Evolutionary conservation across 2,888 invertebrate species (phyloP).

Genomic region (Agrochola circellaris): DNA sequence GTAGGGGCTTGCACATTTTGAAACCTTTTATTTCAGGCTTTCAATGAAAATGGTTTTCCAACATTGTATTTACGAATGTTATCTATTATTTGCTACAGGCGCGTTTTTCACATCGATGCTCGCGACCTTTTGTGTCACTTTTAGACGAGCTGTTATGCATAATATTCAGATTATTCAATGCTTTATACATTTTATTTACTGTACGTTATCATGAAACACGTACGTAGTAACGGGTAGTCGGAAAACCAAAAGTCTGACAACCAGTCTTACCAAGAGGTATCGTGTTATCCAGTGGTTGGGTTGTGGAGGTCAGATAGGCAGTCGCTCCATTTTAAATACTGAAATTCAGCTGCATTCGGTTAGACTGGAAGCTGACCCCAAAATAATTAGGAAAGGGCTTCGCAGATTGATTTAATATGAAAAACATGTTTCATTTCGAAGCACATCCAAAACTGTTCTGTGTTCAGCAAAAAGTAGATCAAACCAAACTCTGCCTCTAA

Average conservation of each 20-base stretch:
- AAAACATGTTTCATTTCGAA: not conserved
- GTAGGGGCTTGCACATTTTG: not conserved
- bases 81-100: conserved; percentile 4
- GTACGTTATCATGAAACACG: not conserved
- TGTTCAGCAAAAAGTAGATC: not conserved
- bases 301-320: too few relatives aligned
- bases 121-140: conserved; percentile 24
- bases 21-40: conserved; percentile 28
- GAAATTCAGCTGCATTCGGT: too few relatives aligned
- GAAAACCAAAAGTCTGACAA: too few relatives aligned
- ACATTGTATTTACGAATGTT: conserved; percentile 25
- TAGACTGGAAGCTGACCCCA: too few relatives aligned
- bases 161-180: conserved; percentile 10
- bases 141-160: not conserved
- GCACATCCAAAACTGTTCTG: not conserved
- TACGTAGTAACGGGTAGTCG: too few relatives aligned
- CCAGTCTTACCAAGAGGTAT: too few relatives aligned
- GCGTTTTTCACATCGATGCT: conserved; percentile 14
- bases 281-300: too few relatives aligned
- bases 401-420: too few relatives aligned
- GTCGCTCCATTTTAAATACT: too few relatives aligned
- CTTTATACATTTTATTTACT: not conserved
- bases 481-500: not conserved
- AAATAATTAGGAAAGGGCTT: too few relatives aligned
- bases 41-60: conserved; percentile 30